Percentiles rank a stretch among this genome's conserved stretches.
These are phyloP conservation scores for Protonemura montana DNA, from an alignment of 2,888 invertebrate genomes.

Conservation along the genomic window DNA sequence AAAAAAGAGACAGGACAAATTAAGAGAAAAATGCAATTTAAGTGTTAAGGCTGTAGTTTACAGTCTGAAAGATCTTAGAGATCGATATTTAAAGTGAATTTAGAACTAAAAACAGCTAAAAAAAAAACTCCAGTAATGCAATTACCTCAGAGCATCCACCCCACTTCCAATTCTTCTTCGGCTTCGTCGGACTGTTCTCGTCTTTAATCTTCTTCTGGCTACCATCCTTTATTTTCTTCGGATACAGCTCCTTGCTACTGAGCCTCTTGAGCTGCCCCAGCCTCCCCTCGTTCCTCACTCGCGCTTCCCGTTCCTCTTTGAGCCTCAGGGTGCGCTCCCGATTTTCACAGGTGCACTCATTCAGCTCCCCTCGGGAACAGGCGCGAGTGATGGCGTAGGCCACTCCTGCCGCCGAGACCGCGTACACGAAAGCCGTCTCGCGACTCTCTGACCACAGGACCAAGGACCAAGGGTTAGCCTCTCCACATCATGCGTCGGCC, in stretches of 20 bases:
- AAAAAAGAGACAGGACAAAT: no score
- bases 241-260: background rate
- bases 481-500: no score
- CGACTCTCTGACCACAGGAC: slow-evolving; percentile 74
- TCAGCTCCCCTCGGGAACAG: slow-evolving; percentile 84
- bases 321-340: slow-evolving; percentile 65
- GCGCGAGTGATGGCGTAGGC: slow-evolving; percentile 88
- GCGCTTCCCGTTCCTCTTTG: slow-evolving; percentile 25
- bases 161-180: slow-evolving; percentile 88
- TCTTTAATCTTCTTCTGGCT: slow-evolving; percentile 27
- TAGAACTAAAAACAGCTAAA: no score
- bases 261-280: slow-evolving; percentile 20
- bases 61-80: no score
- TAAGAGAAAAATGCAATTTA: no score
- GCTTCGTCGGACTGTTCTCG: slow-evolving; percentile 61
- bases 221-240: slow-evolving; percentile 30
- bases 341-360: slow-evolving; percentile 88
- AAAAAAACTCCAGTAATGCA: background rate
- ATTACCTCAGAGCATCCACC: slow-evolving; percentile 89
- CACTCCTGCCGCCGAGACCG: slow-evolving; percentile 87
- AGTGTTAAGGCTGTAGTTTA: no score
- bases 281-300: slow-evolving; percentile 28
- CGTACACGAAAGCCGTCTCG: slow-evolving; percentile 89
- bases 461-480: no score
- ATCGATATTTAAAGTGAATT: no score